These are phyloP conservation scores for Ceraclea dissimilis DNA, from an alignment of 2,888 invertebrate species.

Conservation along the genomic window DNA sequence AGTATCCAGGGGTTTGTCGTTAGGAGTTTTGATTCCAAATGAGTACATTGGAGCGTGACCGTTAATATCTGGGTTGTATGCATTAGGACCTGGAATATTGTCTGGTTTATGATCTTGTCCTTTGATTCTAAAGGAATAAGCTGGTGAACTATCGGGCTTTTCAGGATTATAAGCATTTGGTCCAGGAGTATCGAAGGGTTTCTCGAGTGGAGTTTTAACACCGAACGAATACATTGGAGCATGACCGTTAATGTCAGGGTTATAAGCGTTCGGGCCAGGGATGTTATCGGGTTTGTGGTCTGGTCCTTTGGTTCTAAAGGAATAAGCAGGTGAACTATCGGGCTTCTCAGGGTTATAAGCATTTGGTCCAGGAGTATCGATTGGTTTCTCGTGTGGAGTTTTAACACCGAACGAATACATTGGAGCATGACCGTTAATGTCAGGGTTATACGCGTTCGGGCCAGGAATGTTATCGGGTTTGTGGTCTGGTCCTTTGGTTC, in stretches of 20 bases:
- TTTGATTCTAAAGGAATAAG: constrained; percentile 46
- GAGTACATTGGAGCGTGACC: constrained; percentile 59
- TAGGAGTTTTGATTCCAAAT: constrained; percentile 56
- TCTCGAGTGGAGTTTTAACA: constrained; percentile 44
- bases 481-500: constrained; percentile 36
- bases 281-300: constrained; percentile 56
- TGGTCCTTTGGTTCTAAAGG: constrained; percentile 61
- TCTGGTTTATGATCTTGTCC: constrained; percentile 33
- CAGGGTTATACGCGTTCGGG: constrained; percentile 49
- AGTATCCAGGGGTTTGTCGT: constrained; percentile 51
- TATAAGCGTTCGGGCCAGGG: constrained; percentile 62
- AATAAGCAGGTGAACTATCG: constrained; percentile 60
- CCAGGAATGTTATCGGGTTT: constrained; percentile 40
- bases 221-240: constrained; percentile 53
- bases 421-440: constrained; percentile 47
- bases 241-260: constrained; percentile 52
- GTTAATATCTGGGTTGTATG: constrained; percentile 47
- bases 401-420: constrained; percentile 52
- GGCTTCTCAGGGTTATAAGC: constrained; percentile 52
- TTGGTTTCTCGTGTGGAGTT: constrained; percentile 51
- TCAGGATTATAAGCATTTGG: constrained; percentile 33
- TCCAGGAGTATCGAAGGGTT: constrained; percentile 52
- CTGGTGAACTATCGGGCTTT: constrained; percentile 42
- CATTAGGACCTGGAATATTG: constrained; percentile 47
- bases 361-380: constrained; percentile 57